Evolutionary conservation across 2,113 vertebrate genomes (phyloP), one percentile per base, ranked within the genome.

Genomic region (Tricholaema leucomelas): DNA sequence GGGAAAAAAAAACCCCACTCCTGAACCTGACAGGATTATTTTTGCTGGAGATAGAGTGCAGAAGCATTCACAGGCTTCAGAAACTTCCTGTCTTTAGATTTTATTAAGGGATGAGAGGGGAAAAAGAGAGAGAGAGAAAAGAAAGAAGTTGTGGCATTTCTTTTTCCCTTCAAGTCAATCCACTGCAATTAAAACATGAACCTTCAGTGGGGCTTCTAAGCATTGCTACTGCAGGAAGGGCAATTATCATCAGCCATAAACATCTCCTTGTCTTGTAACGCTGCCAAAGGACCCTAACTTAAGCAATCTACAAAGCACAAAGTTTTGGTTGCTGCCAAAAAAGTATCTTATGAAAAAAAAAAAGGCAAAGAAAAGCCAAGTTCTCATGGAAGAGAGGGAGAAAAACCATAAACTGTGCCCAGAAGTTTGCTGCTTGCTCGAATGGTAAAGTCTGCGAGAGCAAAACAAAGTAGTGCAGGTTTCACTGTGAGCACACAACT

Each of bases 221-320:
- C 85, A 42, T 55, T 96, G 91, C 81, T 93, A 89, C 87, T 80
- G 81, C 87, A 95, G 91, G 91, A 96, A 95, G 82, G 87, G 90
- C 70, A 94, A 95, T 96, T 96, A 96, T 91, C 95, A 95, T 63
- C 90, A 94, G 90, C 91, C 80, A 91, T 93, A 95, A 96, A 94
- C 95, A 96, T 91, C 90, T 64, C 36, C 72, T 91, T 71, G 27
- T 92, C 93, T 94, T 95, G 92, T 92, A 80, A 54, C 71, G 56
- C 76, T 95, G 94, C 94, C 94, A 94, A 93, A 75, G 76, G 89
- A 96, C 92, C 96, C 87, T 93, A 88, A 91, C 92, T 73, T 87
- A 87, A 38, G 94, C 56, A 93, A 87, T 63, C 87, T 94, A 93
- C 91, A 96, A 94, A 95, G 95, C 85, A 54, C 38, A 91, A 87